These are phyloP conservation scores for Zhuqinia jingwanae DNA, from an alignment of 2,888 invertebrate genomes.

Conservation along the genomic window DNA sequence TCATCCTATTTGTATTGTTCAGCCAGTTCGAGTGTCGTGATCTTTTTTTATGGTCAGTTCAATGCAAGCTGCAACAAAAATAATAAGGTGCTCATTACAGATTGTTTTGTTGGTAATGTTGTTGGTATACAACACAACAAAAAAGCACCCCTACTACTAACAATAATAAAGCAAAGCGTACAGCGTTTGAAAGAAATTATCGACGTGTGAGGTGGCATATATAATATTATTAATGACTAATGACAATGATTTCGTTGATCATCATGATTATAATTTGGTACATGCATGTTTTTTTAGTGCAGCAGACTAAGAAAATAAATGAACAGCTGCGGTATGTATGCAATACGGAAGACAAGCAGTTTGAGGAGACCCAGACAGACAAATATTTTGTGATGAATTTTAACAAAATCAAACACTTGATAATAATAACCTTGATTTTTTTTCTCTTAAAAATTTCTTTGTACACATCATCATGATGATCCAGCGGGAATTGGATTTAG, in stretches of 20 bases:
- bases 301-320: no score
- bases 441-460: slow-evolving; percentile 3
- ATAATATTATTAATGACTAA: background rate
- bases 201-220: slow-evolving; percentile 39
- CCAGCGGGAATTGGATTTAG: background rate
- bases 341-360: no score
- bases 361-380: no score
- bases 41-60: slow-evolving; percentile 5
- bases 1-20: background rate
- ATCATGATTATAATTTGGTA: background rate
- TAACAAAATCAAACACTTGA: no score
- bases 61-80: background rate
- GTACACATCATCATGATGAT: background rate
- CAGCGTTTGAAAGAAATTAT: no score
- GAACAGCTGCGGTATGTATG: no score
- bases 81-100: background rate
- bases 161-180: no score
- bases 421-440: background rate
- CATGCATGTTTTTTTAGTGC: background rate
- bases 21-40: background rate
- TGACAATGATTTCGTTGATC: background rate
- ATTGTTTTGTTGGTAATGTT: background rate
- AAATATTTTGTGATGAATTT: no score
- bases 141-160: no score
- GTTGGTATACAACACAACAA: background rate